Evolutionary conservation across 2,888 invertebrate species (phyloP).

Genomic region (Caenorhabditis becei): DNA sequence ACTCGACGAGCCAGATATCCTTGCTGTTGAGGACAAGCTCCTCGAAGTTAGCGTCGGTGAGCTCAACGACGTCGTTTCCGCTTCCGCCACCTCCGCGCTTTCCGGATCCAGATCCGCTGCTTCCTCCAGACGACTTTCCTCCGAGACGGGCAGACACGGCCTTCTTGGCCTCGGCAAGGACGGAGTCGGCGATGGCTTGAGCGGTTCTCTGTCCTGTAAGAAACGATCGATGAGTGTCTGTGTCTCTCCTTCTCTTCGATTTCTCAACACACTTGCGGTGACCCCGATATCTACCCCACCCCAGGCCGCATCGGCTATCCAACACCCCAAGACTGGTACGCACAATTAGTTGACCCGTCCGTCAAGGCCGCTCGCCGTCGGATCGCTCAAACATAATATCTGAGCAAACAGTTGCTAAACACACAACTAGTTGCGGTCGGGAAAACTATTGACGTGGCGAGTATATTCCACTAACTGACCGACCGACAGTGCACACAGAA

Average conservation of each 20-base stretch:
- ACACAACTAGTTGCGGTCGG: conserved; percentile 45
- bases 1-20: conserved; percentile 97
- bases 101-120: conserved; percentile 60
- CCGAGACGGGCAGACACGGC: conserved; percentile 82
- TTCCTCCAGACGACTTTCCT: conserved; percentile 69
- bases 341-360: conserved; percentile 36
- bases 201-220: conserved; percentile 86
- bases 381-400: conserved; percentile 40
- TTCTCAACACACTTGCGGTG: conserved; percentile 1
- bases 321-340: conserved; percentile 25
- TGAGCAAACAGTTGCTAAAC: conserved; percentile 61
- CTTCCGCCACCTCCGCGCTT: conserved; percentile 67
- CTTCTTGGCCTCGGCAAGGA: conserved; percentile 88
- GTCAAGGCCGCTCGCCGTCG: conserved; percentile 48
- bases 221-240: conserved; percentile 6
- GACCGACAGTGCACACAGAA: conserved; percentile 48
- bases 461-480: conserved; percentile 8
- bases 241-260: neutral
- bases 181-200: conserved; percentile 90
- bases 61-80: conserved; percentile 88
- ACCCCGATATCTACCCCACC: conserved; percentile 26
- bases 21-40: conserved; percentile 92
- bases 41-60: conserved; percentile 97
- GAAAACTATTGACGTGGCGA: neutral
- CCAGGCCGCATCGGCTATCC: neutral